Evolutionary conservation across 1,140 invertebrate genomes (phyloP).

Genomic region (Pachyrhynchus sulphureomaculatus): DNA sequence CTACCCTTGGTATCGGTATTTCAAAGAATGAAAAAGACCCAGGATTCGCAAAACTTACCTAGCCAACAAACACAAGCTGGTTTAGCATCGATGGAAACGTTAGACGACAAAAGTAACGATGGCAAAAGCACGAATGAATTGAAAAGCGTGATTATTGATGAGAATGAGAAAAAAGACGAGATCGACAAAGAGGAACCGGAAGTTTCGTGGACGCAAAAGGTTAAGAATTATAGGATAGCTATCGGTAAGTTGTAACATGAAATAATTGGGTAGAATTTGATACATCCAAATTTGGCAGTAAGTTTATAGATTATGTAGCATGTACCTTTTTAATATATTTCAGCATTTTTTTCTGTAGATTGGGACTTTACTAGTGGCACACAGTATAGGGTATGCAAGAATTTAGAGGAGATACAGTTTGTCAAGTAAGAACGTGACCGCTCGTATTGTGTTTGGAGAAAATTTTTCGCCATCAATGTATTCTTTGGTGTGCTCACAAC

Average conservation of each 20-base stretch:
- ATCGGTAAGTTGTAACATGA: conserved; percentile 45
- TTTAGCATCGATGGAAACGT: conserved; percentile 75
- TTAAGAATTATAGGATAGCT: conserved; percentile 41
- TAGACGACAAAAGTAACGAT: conserved; percentile 61
- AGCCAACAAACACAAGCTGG: conserved; percentile 59
- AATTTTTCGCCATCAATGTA: no score
- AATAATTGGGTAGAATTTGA: no score
- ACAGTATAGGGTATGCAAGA: no score
- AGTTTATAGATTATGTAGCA: no score
- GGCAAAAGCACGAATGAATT: conserved; percentile 60
- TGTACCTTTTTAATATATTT: no score
- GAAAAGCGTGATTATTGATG: conserved; percentile 65
- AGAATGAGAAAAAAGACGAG: conserved; percentile 45
- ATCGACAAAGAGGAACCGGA: conserved; percentile 44
- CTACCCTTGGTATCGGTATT: conserved; percentile 66
- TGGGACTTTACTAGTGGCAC: no score
- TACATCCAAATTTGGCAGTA: not conserved
- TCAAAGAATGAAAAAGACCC: conserved; percentile 46
- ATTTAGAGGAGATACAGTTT: no score
- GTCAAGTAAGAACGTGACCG: no score
- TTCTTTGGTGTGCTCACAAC: no score
- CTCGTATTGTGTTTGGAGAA: no score
- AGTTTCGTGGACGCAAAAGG: conserved; percentile 33
- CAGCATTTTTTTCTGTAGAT: no score
- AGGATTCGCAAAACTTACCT: conserved; percentile 41